These are phyloP conservation scores for Actenoides hombroni DNA, from an alignment of 2,113 vertebrate genomes.

Conservation along the genomic window DNA sequence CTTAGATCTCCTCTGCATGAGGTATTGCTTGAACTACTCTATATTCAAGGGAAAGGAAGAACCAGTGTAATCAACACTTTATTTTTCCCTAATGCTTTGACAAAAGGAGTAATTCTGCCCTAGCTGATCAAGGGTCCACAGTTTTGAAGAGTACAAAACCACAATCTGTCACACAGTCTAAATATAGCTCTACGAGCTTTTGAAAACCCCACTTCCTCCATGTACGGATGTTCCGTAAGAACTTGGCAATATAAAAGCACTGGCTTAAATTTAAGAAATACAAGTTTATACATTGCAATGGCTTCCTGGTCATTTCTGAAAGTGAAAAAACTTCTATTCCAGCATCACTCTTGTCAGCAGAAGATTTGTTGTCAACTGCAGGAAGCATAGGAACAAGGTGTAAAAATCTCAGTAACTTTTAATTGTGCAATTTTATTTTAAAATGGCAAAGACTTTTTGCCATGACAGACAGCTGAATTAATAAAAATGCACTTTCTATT, in stretches of 20 bases:
- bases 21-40: neutral
- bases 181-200: neutral
- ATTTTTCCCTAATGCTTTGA: neutral
- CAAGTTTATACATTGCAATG: neutral
- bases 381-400: neutral
- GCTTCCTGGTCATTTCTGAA: neutral
- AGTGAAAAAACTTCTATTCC: neutral
- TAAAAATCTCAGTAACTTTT: neutral
- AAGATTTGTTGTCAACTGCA: neutral
- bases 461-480: neutral
- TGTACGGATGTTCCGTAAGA: neutral
- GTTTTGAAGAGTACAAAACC: neutral
- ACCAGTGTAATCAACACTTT: neutral
- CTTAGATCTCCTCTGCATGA: neutral
- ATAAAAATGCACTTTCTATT: neutral
- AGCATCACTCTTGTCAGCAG: neutral
- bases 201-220: neutral
- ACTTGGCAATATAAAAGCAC: neutral
- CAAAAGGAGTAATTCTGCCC: neutral
- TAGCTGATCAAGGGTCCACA: neutral
- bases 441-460: neutral
- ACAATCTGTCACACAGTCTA: neutral
- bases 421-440: neutral
- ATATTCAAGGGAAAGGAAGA: neutral
- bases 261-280: neutral